A percentile compares a stretch with the other conserved stretches of the same genome.
phyloP scores from a whole-genome alignment of 2,888 invertebrate genomes.

The Pandemis cinnamomeana region DNA sequence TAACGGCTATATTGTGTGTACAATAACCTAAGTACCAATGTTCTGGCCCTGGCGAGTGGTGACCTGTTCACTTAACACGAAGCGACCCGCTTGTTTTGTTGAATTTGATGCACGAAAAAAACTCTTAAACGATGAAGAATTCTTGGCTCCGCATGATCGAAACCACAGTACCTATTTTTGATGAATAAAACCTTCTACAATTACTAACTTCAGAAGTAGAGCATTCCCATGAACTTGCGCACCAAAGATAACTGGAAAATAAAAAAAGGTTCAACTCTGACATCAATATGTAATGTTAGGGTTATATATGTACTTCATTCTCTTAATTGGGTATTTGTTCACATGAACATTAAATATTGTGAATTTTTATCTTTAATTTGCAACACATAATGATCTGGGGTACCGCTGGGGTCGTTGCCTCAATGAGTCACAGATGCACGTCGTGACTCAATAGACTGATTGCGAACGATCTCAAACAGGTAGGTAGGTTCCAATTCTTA shows the following conservation, averaged over 20 bases:
- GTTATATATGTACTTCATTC: neutral
- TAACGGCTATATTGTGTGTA: too few relatives aligned
- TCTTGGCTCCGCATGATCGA: neutral
- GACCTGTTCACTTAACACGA: too few relatives aligned
- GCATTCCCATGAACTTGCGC: too few relatives aligned
- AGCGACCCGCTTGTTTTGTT: too few relatives aligned
- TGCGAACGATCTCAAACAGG: conserved; percentile 50
- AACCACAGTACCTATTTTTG: neutral
- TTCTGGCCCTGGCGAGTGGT: too few relatives aligned
- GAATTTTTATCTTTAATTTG: conserved; percentile 47
- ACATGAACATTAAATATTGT: conserved; percentile 11
- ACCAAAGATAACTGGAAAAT: too few relatives aligned
- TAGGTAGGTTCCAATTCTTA: conserved; percentile 51
- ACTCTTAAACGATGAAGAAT: neutral
- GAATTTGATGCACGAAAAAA: neutral
- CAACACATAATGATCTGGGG: conserved; percentile 52
- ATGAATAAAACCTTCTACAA: neutral
- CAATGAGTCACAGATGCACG: conserved; percentile 68
- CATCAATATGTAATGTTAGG: neutral
- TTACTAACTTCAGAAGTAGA: too few relatives aligned
- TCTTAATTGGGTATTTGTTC: neutral
- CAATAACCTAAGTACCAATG: too few relatives aligned
- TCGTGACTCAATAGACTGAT: conserved; percentile 58
- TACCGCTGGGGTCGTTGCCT: conserved; percentile 61
- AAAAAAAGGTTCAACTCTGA: neutral